phyloP scores from a whole-genome alignment of 2,113 vertebrate genomes.

The Oxygymnocypris stewartii region DNA sequence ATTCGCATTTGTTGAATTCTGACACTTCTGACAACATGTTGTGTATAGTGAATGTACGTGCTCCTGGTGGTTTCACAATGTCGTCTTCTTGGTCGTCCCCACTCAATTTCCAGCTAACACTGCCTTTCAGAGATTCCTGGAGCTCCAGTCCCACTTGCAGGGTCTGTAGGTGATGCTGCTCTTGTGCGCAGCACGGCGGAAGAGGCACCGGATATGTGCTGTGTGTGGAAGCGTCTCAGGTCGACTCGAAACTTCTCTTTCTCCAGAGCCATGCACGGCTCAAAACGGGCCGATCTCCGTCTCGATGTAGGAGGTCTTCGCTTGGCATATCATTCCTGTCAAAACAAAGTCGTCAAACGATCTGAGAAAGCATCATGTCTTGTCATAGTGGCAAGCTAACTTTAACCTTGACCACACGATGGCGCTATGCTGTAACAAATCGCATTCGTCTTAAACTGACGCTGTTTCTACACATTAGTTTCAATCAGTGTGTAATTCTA shows the following conservation, averaged over 20 bases:
- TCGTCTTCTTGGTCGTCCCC: slow-evolving; percentile 6
- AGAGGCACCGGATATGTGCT: slow-evolving; percentile 62
- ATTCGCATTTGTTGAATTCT: slow-evolving; percentile 46
- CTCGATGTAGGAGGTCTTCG: slow-evolving; percentile 58
- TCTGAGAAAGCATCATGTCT: neutral
- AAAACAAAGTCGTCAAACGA: neutral
- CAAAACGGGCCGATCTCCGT: slow-evolving; percentile 59
- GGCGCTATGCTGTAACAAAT: neutral
- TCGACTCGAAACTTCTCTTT: slow-evolving; percentile 58
- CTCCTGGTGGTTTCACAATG: neutral
- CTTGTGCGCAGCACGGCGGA: slow-evolving; percentile 57
- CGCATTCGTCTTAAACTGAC: neutral
- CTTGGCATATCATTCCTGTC: slow-evolving; percentile 61
- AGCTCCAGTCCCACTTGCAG: slow-evolving; percentile 34
- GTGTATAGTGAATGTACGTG: slow-evolving; percentile 46
- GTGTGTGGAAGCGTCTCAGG: slow-evolving; percentile 62
- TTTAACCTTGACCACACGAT: neutral
- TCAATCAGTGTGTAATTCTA: neutral
- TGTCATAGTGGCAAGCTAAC: neutral
- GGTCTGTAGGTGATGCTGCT: slow-evolving; percentile 44
- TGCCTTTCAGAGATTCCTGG: slow-evolving; percentile 34
- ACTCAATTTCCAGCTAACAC: slow-evolving; percentile 26
- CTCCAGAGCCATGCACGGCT: slow-evolving; percentile 62
- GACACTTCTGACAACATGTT: slow-evolving; percentile 54
- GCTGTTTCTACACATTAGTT: neutral